Percentiles rank a stretch among this genome's conserved stretches.
Conservation (phyloP, 2,888 invertebrate species). For the Pristionchus arcanus region DNA sequence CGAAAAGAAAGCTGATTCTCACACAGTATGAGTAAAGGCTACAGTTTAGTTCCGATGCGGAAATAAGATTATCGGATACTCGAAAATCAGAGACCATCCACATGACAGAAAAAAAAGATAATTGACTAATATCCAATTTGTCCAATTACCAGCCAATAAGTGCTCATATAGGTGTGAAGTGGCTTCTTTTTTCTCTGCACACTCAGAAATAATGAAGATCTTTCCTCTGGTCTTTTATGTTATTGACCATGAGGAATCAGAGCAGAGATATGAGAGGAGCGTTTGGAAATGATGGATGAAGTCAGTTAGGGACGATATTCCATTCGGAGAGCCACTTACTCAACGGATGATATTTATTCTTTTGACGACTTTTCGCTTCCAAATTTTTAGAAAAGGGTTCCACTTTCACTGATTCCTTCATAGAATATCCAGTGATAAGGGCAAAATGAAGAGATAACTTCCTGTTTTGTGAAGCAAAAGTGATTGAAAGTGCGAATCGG, state of each 20-base stretch:
- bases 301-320: not conserved
- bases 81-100: not conserved
- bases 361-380: not conserved
- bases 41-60: not conserved
- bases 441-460: not conserved
- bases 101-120: not conserved
- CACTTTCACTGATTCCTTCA: not conserved
- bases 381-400: not conserved
- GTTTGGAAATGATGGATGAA: not conserved
- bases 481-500: not conserved
- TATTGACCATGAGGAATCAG: not conserved
- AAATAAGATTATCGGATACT: not conserved
- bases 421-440: not conserved
- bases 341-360: not conserved
- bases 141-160: constrained; percentile 38
- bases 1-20: not conserved
- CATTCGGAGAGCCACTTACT: not conserved
- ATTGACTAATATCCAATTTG: not conserved
- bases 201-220: not conserved
- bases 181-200: constrained; percentile 40
- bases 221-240: not conserved
- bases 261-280: not conserved
- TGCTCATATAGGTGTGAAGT: constrained; percentile 12
- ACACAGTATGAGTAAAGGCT: not conserved
- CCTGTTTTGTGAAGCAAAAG: not conserved